Base-by-base conservation (phyloP, 2,888 invertebrate genomes). In the Erebia epiphron region DNA sequence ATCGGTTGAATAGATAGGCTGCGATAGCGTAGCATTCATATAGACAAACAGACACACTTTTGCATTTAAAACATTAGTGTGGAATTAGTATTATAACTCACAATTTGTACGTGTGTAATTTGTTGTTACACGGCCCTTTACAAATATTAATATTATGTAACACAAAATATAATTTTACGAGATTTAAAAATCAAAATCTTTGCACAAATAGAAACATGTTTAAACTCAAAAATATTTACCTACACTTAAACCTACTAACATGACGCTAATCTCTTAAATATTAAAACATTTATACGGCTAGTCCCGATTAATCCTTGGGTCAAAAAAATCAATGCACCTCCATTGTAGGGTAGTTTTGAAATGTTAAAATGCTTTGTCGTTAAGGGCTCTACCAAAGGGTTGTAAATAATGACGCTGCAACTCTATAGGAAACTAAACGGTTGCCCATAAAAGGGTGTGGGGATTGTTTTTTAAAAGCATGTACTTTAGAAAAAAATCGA, bases 311-410 rank as follows among this genome's bases (percentile, higher is more conserved):
- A 92, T 89, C 91, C 89, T 70, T 73, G 79, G 82, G 80, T 80
- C 75, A 86, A 75, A 77, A 89, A 89, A 88, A 84, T 79, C 87
- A 84, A 90, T 89, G 82, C 86, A 86, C 86, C 87, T 81, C 86
- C 80, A 86, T 92, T 92, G 88, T 91, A 83, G 81, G 81, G 83
- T 77, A 86, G 88, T 90, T 92, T 92, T 89, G 87, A 92, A 92
- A 92, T 91, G 91, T 92, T 92, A 91, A 91, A 91, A 90, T 87
- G 90, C 84, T 87, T 91, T 92, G 92, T 92, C 90, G 90, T 91
- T 83, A 87, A 91, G 90, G 91, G 91, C 83, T 88, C 85, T 86
- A 84, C 84, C 80, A 88, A 90, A 89, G 92, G 92, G 92, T 90
- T 92, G 90, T 92, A 93, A 93, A 93, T 91, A 93, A 93, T 93